Base-by-base conservation (phyloP, 2,113 vertebrate genomes). In the Paramisgurnus dabryanus region DNA sequence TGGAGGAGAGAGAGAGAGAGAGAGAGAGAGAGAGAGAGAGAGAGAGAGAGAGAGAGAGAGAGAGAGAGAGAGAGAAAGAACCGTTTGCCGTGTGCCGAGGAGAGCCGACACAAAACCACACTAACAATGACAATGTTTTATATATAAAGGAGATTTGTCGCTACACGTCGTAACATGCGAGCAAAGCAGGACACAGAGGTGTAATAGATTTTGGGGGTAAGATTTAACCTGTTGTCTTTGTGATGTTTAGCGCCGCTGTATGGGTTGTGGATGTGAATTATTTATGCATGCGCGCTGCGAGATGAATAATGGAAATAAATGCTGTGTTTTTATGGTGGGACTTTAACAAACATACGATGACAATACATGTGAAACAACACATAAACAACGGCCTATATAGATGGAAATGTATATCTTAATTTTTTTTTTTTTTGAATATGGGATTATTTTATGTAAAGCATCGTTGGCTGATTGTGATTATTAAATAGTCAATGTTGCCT, bases 221-320 rank as follows among this genome's bases (percentile, higher is more conserved):
- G 85, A 57, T 58, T 75, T 76, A 87, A 87, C 85, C 87, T 87
- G 87, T 88, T 87, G 86, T 84, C 68, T 81, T 64, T 80, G 67
- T 67, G 34, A 50, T 63, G n/a, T 67, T 12, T 58, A 50, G 18
- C 13, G 17, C 10, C 53, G 50, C 64, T 53, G 13, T 69, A 43
- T 60, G 22, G 64, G 18, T 27, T 63, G 70, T 49, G 67, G 77
- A 15, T 53, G 49, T 70, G 5, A 61, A 50, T 66, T 15, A 67
- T 34, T 76, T 43, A 76, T 76, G 80, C 66, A 34, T 50, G 58
- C 13, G 55, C n/a, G 11, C n/a, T 73, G 55, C 71, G 12, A 61
- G n/a, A 61, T 61, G 55, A 73, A 73, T 27, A 45, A 61, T 45
- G 34, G 10, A 60, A 60, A 73, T 60, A 73, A 41, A 43, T 43